Evolutionary conservation across 30 jellyfish, hydroid and myxozoan genomes (phyloP), one percentile per base, ranked within the genome.

Genomic region (Rhopilema esculentum): DNA sequence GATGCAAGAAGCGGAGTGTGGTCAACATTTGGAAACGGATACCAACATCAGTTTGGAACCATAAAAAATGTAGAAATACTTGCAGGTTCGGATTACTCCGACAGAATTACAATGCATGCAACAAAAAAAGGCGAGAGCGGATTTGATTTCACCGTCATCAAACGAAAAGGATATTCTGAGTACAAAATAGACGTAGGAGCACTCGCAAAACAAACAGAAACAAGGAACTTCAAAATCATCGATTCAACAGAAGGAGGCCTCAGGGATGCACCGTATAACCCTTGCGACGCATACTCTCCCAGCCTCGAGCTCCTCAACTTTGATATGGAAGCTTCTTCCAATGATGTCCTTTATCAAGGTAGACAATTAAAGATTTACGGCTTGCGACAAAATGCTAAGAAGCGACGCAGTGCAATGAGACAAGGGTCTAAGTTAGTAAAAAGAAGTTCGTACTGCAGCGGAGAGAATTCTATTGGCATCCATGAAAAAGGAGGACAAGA

Each of bases 11-110:
- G 80, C 20, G 89, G 89, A 21, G 25, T 26, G 16, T 29, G 33
- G 15, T 27, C 33, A 26, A 22, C 26, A 20, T 2, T 20, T 48
- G 27, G 27, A 17, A 80, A 80, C 12, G 15, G 27, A 20, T 18
- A 51, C 29, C 80, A 12, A 22, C 89, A 79, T 27, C 89, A 64
- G 2, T 79, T 79, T 79, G 89, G 89, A 1, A 79, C 40, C 8
- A 80, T 79, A 19, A 53, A 20, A 62, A 25, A 79, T 62, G 89
- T 61, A 0, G 80, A 79, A 17, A 16, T 79, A 20, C 61, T 79
- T 1, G 79, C 67, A 33, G 89, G 73, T 19, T 16, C 29, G 20
- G 29, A 64, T 21, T 79, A 53, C 48, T 12, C n/a, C 18, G 89
- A 79, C 28, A 21, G 23, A 21, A 79, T 79, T 1, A 65, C 33